These are phyloP conservation scores for Lagocephalus sceleratus DNA, from an alignment of 2,797 vertebrate species.

Conservation along the genomic window DNA sequence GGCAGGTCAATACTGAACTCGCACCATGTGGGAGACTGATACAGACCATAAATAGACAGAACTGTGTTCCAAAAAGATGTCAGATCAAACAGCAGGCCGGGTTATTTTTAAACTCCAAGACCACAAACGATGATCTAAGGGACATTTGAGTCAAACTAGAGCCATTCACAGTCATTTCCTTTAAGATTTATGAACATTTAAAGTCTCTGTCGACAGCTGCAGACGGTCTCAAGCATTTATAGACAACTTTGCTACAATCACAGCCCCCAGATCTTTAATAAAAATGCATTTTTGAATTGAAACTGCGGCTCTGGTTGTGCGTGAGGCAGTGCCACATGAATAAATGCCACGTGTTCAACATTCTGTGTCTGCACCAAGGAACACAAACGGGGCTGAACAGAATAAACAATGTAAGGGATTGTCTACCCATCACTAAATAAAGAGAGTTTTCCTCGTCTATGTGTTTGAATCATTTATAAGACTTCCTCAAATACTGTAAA, in stretches of 20 bases:
- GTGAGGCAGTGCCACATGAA: conserved; percentile 1
- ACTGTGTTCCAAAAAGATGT: conserved; percentile 32
- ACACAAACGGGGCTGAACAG: not conserved
- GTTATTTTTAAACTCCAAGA: too few species aligned
- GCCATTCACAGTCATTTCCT: not conserved
- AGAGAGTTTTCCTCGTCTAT: conserved; percentile 33
- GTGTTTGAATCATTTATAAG: conserved; percentile 46
- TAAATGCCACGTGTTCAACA: conserved; percentile 18
- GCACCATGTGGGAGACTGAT: conserved; percentile 52
- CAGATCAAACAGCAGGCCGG: conserved; percentile 12
- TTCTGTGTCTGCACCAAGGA: conserved; percentile 2
- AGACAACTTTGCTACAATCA: too few species aligned
- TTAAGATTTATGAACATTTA: not conserved
- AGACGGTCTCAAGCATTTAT: too few species aligned
- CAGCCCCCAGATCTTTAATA: too few species aligned
- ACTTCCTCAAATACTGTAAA: conserved; percentile 35
- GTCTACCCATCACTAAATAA: conserved; percentile 12
- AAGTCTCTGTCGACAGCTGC: not conserved
- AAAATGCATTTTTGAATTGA: too few species aligned
- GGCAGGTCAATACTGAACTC: conserved; percentile 60
- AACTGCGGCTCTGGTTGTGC: too few species aligned
- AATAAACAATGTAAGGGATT: not conserved
- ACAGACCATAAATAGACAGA: conserved; percentile 46
- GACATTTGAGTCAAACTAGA: too few species aligned
- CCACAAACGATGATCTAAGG: too few species aligned